These are phyloP conservation scores for Holothuria leucospilota DNA, from an alignment of 53 echinoderm and acorn worm species.

Conservation along the genomic window DNA sequence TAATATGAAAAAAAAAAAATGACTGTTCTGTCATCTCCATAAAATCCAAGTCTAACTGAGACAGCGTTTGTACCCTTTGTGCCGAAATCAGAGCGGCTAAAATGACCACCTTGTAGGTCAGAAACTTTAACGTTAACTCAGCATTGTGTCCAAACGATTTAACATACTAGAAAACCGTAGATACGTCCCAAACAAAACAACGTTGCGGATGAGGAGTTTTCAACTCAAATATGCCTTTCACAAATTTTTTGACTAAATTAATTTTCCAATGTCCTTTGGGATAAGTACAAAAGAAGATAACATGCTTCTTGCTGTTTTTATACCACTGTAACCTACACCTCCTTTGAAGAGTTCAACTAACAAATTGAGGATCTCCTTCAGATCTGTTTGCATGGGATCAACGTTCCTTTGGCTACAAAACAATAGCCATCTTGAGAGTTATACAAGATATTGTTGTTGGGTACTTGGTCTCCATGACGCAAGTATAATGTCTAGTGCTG, in stretches of 20 bases:
- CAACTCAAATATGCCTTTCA: constrained; percentile 51
- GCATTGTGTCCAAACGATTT: constrained; percentile 7
- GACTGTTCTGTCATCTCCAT: constrained; percentile 16
- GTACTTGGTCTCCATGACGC: no score
- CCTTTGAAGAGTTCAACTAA: constrained; percentile 16
- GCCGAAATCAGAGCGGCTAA: constrained; percentile 50
- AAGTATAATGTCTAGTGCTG: no score
- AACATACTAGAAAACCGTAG: constrained; percentile 8
- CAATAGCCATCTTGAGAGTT: no score
- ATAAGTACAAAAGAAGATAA: constrained; percentile 42
- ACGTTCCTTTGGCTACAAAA: constrained; percentile 52
- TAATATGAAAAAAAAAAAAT: constrained; percentile 44
- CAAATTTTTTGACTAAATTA: constrained; percentile 27
- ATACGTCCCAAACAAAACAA: constrained; percentile 55
- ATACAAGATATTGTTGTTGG: no score
- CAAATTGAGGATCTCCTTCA: constrained; percentile 41
- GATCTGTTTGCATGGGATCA: constrained; percentile 52
- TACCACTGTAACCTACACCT: constrained; percentile 64
- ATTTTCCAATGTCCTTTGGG: constrained; percentile 10
- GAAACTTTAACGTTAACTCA: constrained; percentile 23
- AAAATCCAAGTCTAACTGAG: constrained; percentile 12
- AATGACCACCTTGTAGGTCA: constrained; percentile 41
- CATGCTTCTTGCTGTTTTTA: constrained; percentile 52
- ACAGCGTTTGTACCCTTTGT: constrained; percentile 57
- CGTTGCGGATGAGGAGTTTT: constrained; percentile 43